phyloP scores from a whole-genome alignment of 1,140 invertebrate genomes.

The Eulimnadia texana region DNA sequence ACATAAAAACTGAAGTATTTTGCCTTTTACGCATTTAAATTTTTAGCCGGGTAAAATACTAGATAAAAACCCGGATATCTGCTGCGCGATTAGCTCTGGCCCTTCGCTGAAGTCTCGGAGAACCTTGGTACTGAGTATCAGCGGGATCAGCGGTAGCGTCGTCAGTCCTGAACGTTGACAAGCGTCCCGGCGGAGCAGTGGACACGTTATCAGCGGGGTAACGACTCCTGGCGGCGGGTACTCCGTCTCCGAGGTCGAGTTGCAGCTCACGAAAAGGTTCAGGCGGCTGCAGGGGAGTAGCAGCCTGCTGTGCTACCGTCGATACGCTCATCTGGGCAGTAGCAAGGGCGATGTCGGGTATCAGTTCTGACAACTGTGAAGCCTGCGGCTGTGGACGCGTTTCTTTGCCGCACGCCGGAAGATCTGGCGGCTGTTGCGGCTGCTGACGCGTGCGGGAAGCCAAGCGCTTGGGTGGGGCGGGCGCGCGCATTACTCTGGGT shows the following conservation, averaged over 20 bases:
- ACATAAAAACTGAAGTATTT: too few species aligned
- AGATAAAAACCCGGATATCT: constrained; percentile 8
- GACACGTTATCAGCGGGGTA: not conserved
- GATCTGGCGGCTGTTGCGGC: constrained; percentile 1
- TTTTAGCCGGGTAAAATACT: not conserved
- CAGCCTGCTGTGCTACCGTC: not conserved
- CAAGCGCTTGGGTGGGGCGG: not conserved
- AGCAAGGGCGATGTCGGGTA: constrained; percentile 80
- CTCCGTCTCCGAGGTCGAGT: constrained; percentile 60
- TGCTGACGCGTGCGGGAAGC: not conserved
- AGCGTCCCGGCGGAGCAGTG: too few species aligned
- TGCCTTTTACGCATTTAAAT: too few species aligned
- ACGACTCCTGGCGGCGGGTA: constrained; percentile 20
- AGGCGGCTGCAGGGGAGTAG: constrained; percentile 41
- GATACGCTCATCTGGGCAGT: constrained; percentile 50
- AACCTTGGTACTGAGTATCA: not conserved
- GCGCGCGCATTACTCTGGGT: not conserved
- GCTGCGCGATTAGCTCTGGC: not conserved
- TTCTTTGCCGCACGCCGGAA: constrained; percentile 27
- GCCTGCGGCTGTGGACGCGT: constrained; percentile 42
- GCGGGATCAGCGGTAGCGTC: not conserved
- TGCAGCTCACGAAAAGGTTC: constrained; percentile 41
- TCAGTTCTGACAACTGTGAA: constrained; percentile 61
- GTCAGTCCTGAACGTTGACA: not conserved
- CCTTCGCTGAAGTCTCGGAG: not conserved